phyloP scores from a whole-genome alignment of 1,140 invertebrate genomes.

The Trichoplusia ni region DNA sequence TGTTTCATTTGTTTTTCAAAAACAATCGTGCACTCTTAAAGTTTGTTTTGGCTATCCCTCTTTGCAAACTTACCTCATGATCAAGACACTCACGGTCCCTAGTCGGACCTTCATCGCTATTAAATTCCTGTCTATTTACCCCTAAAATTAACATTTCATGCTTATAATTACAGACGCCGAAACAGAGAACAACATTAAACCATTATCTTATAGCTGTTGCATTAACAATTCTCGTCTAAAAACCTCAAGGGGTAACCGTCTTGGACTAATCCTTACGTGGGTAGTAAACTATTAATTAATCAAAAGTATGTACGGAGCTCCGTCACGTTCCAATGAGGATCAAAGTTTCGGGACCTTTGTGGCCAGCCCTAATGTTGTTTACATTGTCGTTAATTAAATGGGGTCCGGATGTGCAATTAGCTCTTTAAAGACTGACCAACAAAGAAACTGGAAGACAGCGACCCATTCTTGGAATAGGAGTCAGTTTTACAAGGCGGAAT shows the following conservation, averaged over 20 bases:
- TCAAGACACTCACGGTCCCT: too few species aligned
- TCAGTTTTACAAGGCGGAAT: too few species aligned
- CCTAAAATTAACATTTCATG: not conserved
- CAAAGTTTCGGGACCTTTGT: conserved; percentile 43
- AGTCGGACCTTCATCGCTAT: too few species aligned
- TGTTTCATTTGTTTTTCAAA: too few species aligned
- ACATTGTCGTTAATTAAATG: conserved; percentile 57
- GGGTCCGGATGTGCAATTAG: conserved; percentile 44
- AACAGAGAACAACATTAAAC: not conserved
- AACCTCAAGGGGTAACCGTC: conserved; percentile 31
- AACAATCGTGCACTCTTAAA: too few species aligned
- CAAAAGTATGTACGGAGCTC: conserved; percentile 27
- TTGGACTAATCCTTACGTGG: conserved; percentile 36
- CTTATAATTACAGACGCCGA: not conserved
- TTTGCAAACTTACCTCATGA: too few species aligned
- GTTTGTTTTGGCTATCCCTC: too few species aligned
- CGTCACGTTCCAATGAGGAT: conserved; percentile 31
- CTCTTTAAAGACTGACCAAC: conserved; percentile 32
- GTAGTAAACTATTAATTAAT: conserved; percentile 41
- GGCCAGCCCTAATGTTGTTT: conserved; percentile 55
- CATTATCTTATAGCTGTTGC: conserved; percentile 3
- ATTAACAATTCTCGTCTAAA: conserved; percentile 26
- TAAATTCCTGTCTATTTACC: too few species aligned
- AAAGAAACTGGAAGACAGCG: conserved; percentile 18
- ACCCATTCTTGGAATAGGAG: conserved; percentile 5